Base-by-base conservation (phyloP, 2,113 vertebrate genomes). In the Rousettus leschenaultii region DNA sequence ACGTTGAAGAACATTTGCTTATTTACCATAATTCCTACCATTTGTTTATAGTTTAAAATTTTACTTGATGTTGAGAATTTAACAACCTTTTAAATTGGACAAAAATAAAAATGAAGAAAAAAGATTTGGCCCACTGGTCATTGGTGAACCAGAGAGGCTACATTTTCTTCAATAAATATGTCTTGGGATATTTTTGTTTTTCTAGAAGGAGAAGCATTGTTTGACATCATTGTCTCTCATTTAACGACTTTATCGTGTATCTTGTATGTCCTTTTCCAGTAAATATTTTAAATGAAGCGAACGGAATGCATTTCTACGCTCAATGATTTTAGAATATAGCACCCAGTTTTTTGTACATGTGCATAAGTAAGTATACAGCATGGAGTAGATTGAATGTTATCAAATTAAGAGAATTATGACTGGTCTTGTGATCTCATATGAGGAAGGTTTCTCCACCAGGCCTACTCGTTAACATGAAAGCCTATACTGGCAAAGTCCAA, bases 141-240 rank as follows among this genome's bases (percentile, higher is more conserved):
- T 7, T 82, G 43, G 61, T 38, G 48, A 61, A 83, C 40, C 38
- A 70, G 45, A 35, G 26, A 95, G 45, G 35, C 12, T 68, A 35
- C 40, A 33, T 61, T 77, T 22, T 95, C 93, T 71, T 53, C 35
- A 35, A 38, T 7, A 78, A 63, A 68, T 48, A 28, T 3, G 59
- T 91, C 94, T 88, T 74, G 51, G 13, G 40, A 12, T 83, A 14
- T 73, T 95, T 93, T 87, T 82, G 22, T 82, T 87, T 93, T 74
- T 43, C 28, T 84, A 45, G 48, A 79, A 43, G 19, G 30, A 71
- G 75, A 30, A 95, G 15, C 1, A 14, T 59, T 89, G 16, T 78
- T n/a, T 90, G 33, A 40, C 33, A 4, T 18, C 19, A 0, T 86
- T 65, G 91, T 63, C 12, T 91, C 40, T 7, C 8, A 19, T 85